Conservation (phyloP, 1,140 invertebrate species). For the Macrotrachela quadricornifera region DNA sequence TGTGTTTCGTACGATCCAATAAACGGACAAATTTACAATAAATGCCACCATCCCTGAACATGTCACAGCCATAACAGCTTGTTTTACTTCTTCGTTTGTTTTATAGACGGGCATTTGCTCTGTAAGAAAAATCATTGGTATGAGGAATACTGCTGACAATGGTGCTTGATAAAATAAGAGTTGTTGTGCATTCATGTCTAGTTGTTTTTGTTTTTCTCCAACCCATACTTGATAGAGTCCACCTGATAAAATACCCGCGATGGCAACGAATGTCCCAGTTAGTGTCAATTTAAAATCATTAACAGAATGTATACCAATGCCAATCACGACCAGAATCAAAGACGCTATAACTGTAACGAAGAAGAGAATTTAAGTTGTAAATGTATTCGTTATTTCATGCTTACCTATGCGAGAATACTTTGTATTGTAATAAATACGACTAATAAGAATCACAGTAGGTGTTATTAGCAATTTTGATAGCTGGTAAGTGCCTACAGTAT, state of each 20-base stretch:
- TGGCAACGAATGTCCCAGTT: constrained; percentile 36
- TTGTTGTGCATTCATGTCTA: constrained; percentile 43
- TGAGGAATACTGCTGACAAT: constrained; percentile 35
- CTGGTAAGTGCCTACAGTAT: constrained; percentile 42
- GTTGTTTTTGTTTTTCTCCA: constrained; percentile 39
- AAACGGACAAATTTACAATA: constrained; percentile 40
- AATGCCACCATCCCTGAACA: constrained; percentile 38
- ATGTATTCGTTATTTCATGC: too few relatives aligned
- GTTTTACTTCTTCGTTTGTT: constrained; percentile 17
- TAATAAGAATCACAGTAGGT: constrained; percentile 39
- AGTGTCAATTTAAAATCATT: constrained; percentile 42
- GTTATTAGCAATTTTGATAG: constrained; percentile 41
- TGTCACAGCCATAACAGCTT: constrained; percentile 20
- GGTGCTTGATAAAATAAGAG: constrained; percentile 42
- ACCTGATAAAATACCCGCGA: constrained; percentile 36
- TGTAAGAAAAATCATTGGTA: constrained; percentile 34
- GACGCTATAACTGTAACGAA: too few relatives aligned
- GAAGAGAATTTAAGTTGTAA: too few relatives aligned
- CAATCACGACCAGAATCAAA: constrained; percentile 36
- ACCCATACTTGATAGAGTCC: constrained; percentile 43
- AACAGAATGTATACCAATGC: constrained; percentile 38
- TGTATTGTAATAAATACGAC: constrained; percentile 36
- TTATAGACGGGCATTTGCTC: constrained; percentile 16
- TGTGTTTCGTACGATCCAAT: constrained; percentile 43
- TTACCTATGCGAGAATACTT: constrained; percentile 23